Percentiles rank a stretch among this genome's conserved stretches.
phyloP scores from a whole-genome alignment of 2,888 invertebrate species.

The Lycia hirtaria region DNA sequence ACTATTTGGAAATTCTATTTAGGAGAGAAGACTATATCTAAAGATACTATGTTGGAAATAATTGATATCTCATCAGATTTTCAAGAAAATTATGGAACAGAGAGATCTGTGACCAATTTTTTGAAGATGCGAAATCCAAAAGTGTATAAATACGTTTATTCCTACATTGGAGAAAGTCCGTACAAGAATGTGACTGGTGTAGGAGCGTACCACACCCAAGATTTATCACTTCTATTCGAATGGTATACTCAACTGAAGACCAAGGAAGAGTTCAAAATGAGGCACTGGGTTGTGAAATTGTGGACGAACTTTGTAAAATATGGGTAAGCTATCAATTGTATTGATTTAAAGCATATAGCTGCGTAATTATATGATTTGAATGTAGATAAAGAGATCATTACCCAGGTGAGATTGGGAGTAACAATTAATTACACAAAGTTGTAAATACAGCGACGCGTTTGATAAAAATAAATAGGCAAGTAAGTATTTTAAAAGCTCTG shows the following conservation, averaged over 20 bases:
- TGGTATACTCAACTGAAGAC: constrained; percentile 27
- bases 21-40: constrained; percentile 45
- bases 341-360: too few species aligned
- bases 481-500: too few species aligned
- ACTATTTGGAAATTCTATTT: constrained; percentile 48
- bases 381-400: too few species aligned
- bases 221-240: constrained; percentile 52
- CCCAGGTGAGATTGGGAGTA: too few species aligned
- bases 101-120: constrained; percentile 51
- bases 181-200: constrained; percentile 49
- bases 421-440: too few species aligned
- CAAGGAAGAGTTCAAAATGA: constrained; percentile 53
- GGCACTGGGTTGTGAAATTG: constrained; percentile 54
- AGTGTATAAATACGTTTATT: constrained; percentile 56
- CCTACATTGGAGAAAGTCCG: constrained; percentile 51
- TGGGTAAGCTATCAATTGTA: constrained; percentile 49
- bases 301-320: constrained; percentile 65
- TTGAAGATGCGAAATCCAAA: constrained; percentile 46
- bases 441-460: too few species aligned
- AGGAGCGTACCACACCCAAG: constrained; percentile 55
- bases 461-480: too few species aligned
- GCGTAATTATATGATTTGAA: too few species aligned
- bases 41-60: constrained; percentile 48
- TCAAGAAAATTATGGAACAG: constrained; percentile 49
- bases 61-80: constrained; percentile 54